phyloP scores from a whole-genome alignment of 92 coral and sea anemone genomes.

The Hydrozoanthus gracilis region DNA sequence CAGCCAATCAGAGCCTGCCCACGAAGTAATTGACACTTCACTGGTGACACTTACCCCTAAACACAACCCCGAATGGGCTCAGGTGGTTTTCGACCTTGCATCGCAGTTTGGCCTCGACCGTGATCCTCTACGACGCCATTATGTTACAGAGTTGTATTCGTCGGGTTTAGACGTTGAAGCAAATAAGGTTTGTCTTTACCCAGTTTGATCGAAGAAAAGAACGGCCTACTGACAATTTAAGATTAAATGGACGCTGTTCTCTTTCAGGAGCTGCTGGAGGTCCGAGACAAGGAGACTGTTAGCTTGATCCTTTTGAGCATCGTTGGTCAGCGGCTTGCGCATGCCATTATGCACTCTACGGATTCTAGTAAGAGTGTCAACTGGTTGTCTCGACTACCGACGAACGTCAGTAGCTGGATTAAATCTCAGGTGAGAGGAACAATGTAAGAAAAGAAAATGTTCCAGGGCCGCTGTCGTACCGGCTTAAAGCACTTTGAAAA shows the following conservation, averaged over 20 bases:
- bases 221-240: background rate
- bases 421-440: constrained; percentile 81
- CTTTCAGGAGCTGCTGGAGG: constrained; percentile 79
- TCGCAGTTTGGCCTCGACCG: constrained; percentile 87
- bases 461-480: no score
- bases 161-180: constrained; percentile 82
- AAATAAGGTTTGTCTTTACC: constrained; percentile 67
- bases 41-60: constrained; percentile 14
- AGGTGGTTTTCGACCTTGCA: constrained; percentile 72
- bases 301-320: constrained; percentile 72
- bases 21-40: constrained; percentile 51
- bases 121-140: constrained; percentile 75
- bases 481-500: no score
- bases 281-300: constrained; percentile 77
- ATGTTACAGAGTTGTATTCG: constrained; percentile 82
- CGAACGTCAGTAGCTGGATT: constrained; percentile 94
- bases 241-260: background rate
- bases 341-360: constrained; percentile 67
- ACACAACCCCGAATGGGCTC: constrained; percentile 74
- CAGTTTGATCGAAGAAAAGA: background rate
- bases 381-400: constrained; percentile 86
- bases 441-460: background rate
- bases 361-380: constrained; percentile 91
- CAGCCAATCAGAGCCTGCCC: constrained; percentile 30
- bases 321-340: constrained; percentile 96